Evolutionary conservation across 2,113 vertebrate genomes (phyloP).

Genomic region (Prionailurus viverrinus): DNA sequence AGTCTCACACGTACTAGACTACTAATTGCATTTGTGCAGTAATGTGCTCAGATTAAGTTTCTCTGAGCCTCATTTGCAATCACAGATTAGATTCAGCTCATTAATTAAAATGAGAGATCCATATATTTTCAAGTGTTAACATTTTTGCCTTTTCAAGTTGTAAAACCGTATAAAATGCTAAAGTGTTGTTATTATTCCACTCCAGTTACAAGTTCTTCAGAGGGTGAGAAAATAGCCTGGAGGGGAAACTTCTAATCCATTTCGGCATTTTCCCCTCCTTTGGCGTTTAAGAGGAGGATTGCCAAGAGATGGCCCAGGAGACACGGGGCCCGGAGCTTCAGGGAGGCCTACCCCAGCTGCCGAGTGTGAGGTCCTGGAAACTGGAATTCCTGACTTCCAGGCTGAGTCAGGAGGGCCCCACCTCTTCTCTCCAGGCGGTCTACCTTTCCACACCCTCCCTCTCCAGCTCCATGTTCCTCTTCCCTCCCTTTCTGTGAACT

Average conservation of each 20-base stretch:
- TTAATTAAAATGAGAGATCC: constrained; percentile 43
- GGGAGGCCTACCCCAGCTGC: constrained; percentile 61
- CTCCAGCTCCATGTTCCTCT: neutral
- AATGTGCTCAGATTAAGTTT: constrained; percentile 4
- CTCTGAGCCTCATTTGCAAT: constrained; percentile 11
- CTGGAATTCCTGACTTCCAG: constrained; percentile 67
- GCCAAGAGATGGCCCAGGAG: constrained; percentile 49
- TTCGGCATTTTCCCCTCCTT: constrained; percentile 45
- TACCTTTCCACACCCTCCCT: constrained; percentile 47
- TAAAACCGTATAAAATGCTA: constrained; percentile 51
- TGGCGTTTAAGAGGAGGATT: constrained; percentile 52
- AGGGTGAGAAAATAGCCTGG: constrained; percentile 72
- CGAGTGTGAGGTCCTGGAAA: constrained; percentile 75
- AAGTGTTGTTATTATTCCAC: constrained; percentile 55
- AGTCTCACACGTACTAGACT: neutral
- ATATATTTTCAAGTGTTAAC: constrained; percentile 45
- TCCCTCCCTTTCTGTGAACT: neutral
- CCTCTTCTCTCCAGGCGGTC: constrained; percentile 63
- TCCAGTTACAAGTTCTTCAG: constrained; percentile 67
- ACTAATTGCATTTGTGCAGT: neutral
- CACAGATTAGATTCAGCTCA: constrained; percentile 57
- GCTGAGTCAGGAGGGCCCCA: constrained; percentile 43
- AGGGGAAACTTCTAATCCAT: constrained; percentile 56
- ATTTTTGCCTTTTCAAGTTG: constrained; percentile 69
- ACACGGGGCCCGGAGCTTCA: constrained; percentile 16